Evolutionary conservation across 1,140 invertebrate genomes (phyloP).

Genomic region (Halictus rubicundus): DNA sequence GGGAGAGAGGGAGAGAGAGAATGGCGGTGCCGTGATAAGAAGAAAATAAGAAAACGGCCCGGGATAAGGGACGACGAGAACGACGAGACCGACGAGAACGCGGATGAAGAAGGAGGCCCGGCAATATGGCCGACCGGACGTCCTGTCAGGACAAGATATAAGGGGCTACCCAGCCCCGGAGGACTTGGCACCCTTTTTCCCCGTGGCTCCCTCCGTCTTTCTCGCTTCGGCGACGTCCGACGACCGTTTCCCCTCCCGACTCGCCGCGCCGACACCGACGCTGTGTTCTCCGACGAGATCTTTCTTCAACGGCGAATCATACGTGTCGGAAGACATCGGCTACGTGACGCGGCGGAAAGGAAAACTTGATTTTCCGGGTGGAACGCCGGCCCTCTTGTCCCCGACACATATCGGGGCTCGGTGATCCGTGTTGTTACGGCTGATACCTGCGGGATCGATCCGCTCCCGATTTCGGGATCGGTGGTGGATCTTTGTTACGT

Average conservation of each 20-base stretch:
- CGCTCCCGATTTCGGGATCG: neutral
- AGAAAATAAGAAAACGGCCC: neutral
- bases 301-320: conserved; percentile 32
- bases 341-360: conserved; percentile 30
- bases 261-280: neutral
- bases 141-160: conserved; percentile 62
- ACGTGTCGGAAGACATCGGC: conserved; percentile 33
- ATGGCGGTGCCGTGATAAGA: conserved; percentile 19
- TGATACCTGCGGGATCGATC: conserved; percentile 21
- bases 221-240: neutral
- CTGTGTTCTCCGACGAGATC: conserved; percentile 33
- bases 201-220: neutral
- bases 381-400: neutral
- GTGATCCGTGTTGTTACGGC: conserved; percentile 36
- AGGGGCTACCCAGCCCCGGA: conserved; percentile 26
- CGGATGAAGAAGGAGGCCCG: conserved; percentile 17
- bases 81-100: neutral
- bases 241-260: neutral
- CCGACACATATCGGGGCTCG: neutral
- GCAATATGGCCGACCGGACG: conserved; percentile 50
- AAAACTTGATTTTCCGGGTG: conserved; percentile 54
- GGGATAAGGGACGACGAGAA: neutral
- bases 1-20: conserved; percentile 6
- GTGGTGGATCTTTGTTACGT: too few species aligned
- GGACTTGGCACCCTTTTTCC: conserved; percentile 53